Evolutionary conservation across 2,113 vertebrate species (phyloP).

Genomic region (Hippoglossus stenolepis): DNA sequence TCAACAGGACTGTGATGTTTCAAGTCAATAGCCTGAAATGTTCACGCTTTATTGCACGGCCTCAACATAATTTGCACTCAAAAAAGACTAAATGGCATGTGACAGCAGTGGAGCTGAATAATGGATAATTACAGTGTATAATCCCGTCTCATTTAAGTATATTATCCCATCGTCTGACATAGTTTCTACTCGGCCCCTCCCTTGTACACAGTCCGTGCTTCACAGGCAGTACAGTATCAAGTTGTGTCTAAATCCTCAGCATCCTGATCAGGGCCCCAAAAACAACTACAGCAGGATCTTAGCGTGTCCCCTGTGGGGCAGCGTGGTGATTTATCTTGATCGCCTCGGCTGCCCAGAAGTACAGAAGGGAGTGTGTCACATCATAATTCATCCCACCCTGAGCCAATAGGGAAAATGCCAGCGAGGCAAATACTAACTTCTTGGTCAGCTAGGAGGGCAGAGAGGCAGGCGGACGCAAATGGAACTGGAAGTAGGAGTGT

Average conservation of each 20-base stretch:
- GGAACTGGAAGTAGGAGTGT: slow-evolving; percentile 13
- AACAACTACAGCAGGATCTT: slow-evolving; percentile 66
- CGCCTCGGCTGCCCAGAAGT: slow-evolving; percentile 64
- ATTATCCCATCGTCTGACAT: slow-evolving; percentile 50
- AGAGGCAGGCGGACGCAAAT: slow-evolving; percentile 21
- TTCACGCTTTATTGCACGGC: slow-evolving; percentile 47
- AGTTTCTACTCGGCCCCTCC: slow-evolving; percentile 20
- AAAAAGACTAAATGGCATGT: slow-evolving; percentile 52
- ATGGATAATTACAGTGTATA: slow-evolving; percentile 59
- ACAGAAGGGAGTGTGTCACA: slow-evolving; percentile 71
- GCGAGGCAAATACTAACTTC: slow-evolving; percentile 71
- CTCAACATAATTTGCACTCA: slow-evolving; percentile 33
- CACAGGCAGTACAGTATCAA: slow-evolving; percentile 46
- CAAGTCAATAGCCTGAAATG: slow-evolving; percentile 58
- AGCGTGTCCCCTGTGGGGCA: slow-evolving; percentile 54
- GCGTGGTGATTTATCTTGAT: slow-evolving; percentile 76
- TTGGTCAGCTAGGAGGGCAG: slow-evolving; percentile 55
- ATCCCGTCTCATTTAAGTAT: slow-evolving; percentile 49
- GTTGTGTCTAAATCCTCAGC: slow-evolving; percentile 55
- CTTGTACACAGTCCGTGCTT: slow-evolving; percentile 33
- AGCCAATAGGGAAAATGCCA: slow-evolving; percentile 70
- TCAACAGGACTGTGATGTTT: slow-evolving; percentile 47
- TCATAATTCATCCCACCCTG: slow-evolving; percentile 73
- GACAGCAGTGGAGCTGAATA: slow-evolving; percentile 47
- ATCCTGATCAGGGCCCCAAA: slow-evolving; percentile 62